phyloP scores from a whole-genome alignment of 2,113 vertebrate genomes.

The Austrofundulus limnaeus region DNA sequence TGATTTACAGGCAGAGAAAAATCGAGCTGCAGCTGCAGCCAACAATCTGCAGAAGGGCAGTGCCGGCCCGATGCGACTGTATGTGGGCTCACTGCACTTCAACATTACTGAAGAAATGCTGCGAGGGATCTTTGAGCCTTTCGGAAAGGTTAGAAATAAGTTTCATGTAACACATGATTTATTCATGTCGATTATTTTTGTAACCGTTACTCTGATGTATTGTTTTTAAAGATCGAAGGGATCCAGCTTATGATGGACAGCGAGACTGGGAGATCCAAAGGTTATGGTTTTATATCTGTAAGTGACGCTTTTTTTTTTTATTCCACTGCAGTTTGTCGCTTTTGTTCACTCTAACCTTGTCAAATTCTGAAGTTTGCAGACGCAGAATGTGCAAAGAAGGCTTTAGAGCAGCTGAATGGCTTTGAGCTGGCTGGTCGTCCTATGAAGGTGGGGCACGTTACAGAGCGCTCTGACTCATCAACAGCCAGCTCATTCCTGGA shows the following conservation, averaged over 20 bases:
- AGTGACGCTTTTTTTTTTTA: slow-evolving; percentile 14
- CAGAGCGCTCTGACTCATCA: slow-evolving; percentile 95
- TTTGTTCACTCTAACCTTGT: neutral
- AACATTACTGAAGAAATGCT: slow-evolving; percentile 99
- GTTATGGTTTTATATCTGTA: slow-evolving; percentile 99
- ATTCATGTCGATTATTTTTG: neutral
- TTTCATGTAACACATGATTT: neutral
- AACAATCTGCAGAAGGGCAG: slow-evolving; percentile 96
- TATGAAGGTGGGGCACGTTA: slow-evolving; percentile 98
- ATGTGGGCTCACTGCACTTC: slow-evolving; percentile 96
- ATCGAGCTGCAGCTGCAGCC: slow-evolving; percentile 94
- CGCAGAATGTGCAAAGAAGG: slow-evolving; percentile 98
- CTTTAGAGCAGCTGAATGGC: slow-evolving; percentile 96
- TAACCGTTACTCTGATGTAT: neutral
- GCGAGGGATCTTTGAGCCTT: slow-evolving; percentile 96
- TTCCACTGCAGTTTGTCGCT: too few relatives aligned
- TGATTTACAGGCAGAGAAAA: slow-evolving; percentile 91
- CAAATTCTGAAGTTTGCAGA: slow-evolving; percentile 87
- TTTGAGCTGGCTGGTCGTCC: slow-evolving; percentile 96
- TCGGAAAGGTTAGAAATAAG: slow-evolving; percentile 84
- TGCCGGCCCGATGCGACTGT: slow-evolving; percentile 96
- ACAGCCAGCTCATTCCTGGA: slow-evolving; percentile 97
- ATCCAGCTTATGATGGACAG: slow-evolving; percentile 99
- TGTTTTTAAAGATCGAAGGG: slow-evolving; percentile 88
- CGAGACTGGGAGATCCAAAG: slow-evolving; percentile 97